phyloP scores from a whole-genome alignment of 2,113 vertebrate genomes.

The Neoarius graeffei region DNA sequence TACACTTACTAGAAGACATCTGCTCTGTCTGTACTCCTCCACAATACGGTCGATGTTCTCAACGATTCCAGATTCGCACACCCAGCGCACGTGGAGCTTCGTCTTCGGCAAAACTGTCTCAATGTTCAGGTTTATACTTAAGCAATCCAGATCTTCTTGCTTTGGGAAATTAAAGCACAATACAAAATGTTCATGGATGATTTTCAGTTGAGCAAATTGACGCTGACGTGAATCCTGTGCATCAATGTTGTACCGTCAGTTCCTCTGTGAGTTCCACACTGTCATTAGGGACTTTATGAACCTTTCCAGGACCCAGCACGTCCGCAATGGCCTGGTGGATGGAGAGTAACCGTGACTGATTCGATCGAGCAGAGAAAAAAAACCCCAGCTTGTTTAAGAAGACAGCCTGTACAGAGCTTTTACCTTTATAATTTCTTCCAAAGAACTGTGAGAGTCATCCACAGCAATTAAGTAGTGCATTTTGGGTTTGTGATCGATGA shows the following conservation, averaged over 20 bases:
- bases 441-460: slow-evolving; percentile 79
- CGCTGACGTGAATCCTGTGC: background rate
- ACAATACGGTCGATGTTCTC: slow-evolving; percentile 80
- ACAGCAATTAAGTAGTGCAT: slow-evolving; percentile 83
- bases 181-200: background rate
- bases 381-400: background rate
- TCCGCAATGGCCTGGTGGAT: slow-evolving; percentile 79
- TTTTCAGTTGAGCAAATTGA: background rate
- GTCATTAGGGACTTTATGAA: slow-evolving; percentile 72
- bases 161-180: slow-evolving; percentile 50
- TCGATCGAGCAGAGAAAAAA: background rate
- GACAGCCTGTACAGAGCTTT: background rate
- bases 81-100: slow-evolving; percentile 80
- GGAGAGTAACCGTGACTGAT: background rate
- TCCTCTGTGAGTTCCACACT: slow-evolving; percentile 76
- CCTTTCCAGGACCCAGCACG: slow-evolving; percentile 80
- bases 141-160: slow-evolving; percentile 78
- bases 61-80: slow-evolving; percentile 79
- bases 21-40: slow-evolving; percentile 81
- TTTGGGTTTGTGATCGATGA: slow-evolving; percentile 79
- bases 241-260: slow-evolving; percentile 69
- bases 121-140: slow-evolving; percentile 79
- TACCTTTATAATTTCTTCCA: slow-evolving; percentile 85
- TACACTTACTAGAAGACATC: slow-evolving; percentile 80
- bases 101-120: slow-evolving; percentile 79